phyloP scores from a whole-genome alignment of 2,113 vertebrate species.

The Chaetodon trifascialis region DNA sequence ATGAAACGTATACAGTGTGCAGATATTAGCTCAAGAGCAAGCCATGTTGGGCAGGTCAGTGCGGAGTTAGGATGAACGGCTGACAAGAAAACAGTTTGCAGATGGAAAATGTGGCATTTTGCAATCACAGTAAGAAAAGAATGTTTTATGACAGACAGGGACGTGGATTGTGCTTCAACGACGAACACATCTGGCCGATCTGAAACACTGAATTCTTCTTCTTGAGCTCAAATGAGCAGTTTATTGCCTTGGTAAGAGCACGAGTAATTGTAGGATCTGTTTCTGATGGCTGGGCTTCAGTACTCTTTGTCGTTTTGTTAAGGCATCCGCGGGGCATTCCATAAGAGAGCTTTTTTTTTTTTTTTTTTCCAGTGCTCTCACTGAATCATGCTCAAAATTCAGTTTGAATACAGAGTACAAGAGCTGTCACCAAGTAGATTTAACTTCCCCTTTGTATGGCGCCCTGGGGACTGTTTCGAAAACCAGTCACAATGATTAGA shows the following conservation, averaged over 20 bases:
- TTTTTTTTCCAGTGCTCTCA: constrained; percentile 9
- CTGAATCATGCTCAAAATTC: constrained; percentile 46
- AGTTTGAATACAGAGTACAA: constrained; percentile 33
- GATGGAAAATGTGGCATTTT: not conserved
- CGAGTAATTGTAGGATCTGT: not conserved
- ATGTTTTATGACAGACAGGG: not conserved
- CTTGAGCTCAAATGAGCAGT: not conserved
- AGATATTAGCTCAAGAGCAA: not conserved
- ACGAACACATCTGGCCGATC: not conserved
- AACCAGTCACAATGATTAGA: constrained; percentile 65
- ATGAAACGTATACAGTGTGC: not conserved
- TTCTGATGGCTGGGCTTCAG: not conserved
- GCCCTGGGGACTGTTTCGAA: constrained; percentile 58
- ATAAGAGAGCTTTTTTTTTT: not conserved
- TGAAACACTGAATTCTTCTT: not conserved
- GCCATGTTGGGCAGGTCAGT: not conserved
- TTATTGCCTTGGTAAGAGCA: not conserved
- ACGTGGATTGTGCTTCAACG: not conserved
- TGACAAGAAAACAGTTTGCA: not conserved
- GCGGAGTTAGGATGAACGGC: not conserved
- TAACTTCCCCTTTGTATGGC: constrained; percentile 26
- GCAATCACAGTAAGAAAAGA: not conserved
- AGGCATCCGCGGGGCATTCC: constrained; percentile 12
- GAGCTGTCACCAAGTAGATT: constrained; percentile 48
- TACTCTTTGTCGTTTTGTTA: constrained; percentile 24